Evolutionary conservation across 2,888 invertebrate genomes (phyloP), one percentile per base, ranked within the genome.

Genomic region (Lagria hirta): DNA sequence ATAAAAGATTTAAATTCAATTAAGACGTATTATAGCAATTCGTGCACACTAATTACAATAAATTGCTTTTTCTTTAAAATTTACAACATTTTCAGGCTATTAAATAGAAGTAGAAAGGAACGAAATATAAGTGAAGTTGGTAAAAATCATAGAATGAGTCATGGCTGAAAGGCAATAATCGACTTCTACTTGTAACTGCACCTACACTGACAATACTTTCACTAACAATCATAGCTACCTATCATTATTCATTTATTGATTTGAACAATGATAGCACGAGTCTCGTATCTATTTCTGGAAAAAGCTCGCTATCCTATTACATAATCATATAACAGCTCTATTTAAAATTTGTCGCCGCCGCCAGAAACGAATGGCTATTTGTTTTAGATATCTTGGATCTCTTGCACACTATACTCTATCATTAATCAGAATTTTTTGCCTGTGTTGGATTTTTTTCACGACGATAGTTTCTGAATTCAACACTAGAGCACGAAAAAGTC

Each of bases 361-460:
- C n/a, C n/a, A n/a, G n/a, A n/a, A n/a, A n/a, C n/a, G 64, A 65
- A 66, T 64, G 62, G n/a, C n/a, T 61, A 63, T 65, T 60, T 60
- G 51, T 57, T 51, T 48, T 45, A 41, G 54, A 55, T 58, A 64
- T 64, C 64, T 59, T 51, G 49, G 57, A 66, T 65, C 64, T 61
- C 63, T 63, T 63, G 62, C 59, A 62, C 60, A 59, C 58, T 64
- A 60, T 60, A 50, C 46, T 44, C 52, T 54, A 58, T 64, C 61
- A 62, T 64, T 63, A 61, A 59, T 58, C 57, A 54, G 51, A 43
- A 49, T 58, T 58, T 60, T 57, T 55, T 49, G 51, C 48, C 44
- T 48, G 47, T 44, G 30, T 4, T 10, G 11, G n/a, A n/a, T n/a
- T n/a, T n/a, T n/a, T n/a, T n/a, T n/a, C n/a, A 22, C 21, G 30